A percentile compares a stretch with the other conserved stretches of the same genome.
Evolutionary conservation across 2,113 vertebrate genomes (phyloP).

Genomic region (Coturnix japonica): DNA sequence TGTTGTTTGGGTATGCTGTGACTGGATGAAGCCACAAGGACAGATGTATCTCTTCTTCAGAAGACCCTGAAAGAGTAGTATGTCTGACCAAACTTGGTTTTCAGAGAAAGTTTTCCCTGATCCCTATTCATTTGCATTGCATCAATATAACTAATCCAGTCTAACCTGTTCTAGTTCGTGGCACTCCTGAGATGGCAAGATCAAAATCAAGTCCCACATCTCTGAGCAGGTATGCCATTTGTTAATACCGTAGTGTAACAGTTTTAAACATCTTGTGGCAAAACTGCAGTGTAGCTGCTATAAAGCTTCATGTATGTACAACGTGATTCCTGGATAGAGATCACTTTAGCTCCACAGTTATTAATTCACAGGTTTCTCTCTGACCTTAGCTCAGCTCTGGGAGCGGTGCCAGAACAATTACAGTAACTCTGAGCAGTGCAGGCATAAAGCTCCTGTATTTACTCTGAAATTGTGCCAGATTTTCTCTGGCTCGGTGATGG

Average conservation of each 20-base stretch:
- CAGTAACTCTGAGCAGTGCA: conserved; percentile 27
- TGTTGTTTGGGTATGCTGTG: background rate
- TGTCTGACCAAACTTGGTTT: background rate
- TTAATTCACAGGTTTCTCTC: conserved; percentile 43
- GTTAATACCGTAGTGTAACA: background rate
- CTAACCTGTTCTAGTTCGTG: background rate
- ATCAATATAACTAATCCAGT: background rate
- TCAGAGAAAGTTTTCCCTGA: background rate
- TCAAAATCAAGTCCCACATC: background rate
- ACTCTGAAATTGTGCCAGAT: conserved; percentile 11
- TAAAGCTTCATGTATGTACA: background rate
- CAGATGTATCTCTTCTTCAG: background rate
- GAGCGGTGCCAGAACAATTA: conserved; percentile 50
- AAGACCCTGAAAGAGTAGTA: background rate
- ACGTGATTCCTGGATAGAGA: background rate
- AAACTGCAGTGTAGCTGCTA: background rate
- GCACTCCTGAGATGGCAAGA: background rate
- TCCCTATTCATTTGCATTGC: background rate
- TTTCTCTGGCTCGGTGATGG: background rate
- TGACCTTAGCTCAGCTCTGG: conserved; percentile 58
- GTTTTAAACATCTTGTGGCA: background rate
- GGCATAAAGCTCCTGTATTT: conserved; percentile 22
- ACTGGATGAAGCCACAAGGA: background rate
- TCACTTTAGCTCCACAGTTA: conserved; percentile 23
- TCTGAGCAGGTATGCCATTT: background rate